Evolutionary conservation across 2,113 vertebrate species (phyloP).

Genomic region (Crotalus horridus): DNA sequence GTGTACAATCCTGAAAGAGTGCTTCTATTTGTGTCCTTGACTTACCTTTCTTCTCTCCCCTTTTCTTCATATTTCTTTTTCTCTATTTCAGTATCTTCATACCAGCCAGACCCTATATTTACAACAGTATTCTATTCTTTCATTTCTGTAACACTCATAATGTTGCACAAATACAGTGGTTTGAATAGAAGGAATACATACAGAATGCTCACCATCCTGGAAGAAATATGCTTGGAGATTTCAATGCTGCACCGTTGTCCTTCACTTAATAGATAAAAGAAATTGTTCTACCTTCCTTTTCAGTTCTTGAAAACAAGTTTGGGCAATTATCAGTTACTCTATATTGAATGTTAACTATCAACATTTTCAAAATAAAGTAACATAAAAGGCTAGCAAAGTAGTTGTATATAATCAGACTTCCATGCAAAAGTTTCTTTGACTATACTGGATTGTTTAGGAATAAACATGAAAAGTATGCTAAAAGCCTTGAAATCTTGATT

Average conservation of each 20-base stretch:
- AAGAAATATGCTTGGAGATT: slow-evolving; percentile 55
- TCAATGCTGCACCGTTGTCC: slow-evolving; percentile 56
- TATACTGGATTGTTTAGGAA: slow-evolving; percentile 34
- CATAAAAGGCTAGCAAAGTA: slow-evolving; percentile 44
- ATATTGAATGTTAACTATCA: slow-evolving; percentile 48
- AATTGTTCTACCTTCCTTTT: slow-evolving; percentile 62
- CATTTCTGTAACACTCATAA: slow-evolving; percentile 70
- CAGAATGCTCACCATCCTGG: slow-evolving; percentile 51
- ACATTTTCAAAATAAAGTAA: slow-evolving; percentile 59
- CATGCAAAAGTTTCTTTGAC: slow-evolving; percentile 38
- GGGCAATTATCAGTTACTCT: slow-evolving; percentile 57
- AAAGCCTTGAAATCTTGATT: slow-evolving; percentile 9
- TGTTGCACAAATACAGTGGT: slow-evolving; percentile 68
- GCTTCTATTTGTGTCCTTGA: slow-evolving; percentile 74
- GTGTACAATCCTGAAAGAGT: slow-evolving; percentile 49
- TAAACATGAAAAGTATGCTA: slow-evolving; percentile 30
- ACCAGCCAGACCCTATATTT: slow-evolving; percentile 71
- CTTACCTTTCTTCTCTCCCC: slow-evolving; percentile 65
- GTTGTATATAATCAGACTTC: slow-evolving; percentile 47
- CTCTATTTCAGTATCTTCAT: slow-evolving; percentile 68
- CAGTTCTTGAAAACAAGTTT: slow-evolving; percentile 65
- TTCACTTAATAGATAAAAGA: slow-evolving; percentile 69
- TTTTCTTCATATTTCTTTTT: slow-evolving; percentile 62
- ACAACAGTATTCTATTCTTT: slow-evolving; percentile 63
- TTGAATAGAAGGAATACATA: slow-evolving; percentile 60